Evolutionary conservation across 2,888 invertebrate species (phyloP).

Genomic region (Didymodactylos carnosus): DNA sequence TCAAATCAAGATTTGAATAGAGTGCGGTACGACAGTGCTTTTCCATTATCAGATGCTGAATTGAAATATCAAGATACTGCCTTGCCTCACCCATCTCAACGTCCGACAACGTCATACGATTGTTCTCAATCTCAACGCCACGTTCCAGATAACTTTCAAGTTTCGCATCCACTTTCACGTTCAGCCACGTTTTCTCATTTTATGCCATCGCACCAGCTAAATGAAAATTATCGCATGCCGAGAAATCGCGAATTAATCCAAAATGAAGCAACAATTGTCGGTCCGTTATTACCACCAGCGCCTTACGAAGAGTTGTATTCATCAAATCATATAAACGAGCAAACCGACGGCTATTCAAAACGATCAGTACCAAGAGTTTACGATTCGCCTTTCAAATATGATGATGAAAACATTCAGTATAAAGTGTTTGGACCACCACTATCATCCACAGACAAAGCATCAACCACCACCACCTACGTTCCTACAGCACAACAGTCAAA

Average conservation of each 20-base stretch:
- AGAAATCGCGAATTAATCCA: neutral
- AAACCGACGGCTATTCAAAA: slow-evolving; percentile 7
- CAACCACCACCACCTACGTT: too few species aligned
- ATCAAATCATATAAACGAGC: neutral
- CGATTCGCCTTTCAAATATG: slow-evolving; percentile 10
- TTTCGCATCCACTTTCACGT: too few species aligned
- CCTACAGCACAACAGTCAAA: neutral
- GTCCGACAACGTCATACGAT: too few species aligned
- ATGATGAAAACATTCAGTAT: neutral
- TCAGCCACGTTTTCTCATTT: too few species aligned
- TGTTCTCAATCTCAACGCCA: too few species aligned
- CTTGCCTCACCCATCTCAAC: neutral
- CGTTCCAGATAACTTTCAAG: too few species aligned
- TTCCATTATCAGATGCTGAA: neutral
- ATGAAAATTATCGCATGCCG: too few species aligned
- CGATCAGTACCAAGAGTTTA: slow-evolving; percentile 2
- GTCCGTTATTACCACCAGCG: neutral
- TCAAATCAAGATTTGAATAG: neutral
- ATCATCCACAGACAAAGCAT: neutral
- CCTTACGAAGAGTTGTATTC: slow-evolving; percentile 1
- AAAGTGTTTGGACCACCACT: neutral
- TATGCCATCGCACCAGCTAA: too few species aligned
- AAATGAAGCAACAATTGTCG: neutral
- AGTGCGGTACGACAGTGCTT: neutral
- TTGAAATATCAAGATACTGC: too few species aligned